A percentile compares a stretch with the other conserved stretches of the same genome.
phyloP scores from a whole-genome alignment of 2,113 vertebrate genomes.

The Otis tarda region DNA sequence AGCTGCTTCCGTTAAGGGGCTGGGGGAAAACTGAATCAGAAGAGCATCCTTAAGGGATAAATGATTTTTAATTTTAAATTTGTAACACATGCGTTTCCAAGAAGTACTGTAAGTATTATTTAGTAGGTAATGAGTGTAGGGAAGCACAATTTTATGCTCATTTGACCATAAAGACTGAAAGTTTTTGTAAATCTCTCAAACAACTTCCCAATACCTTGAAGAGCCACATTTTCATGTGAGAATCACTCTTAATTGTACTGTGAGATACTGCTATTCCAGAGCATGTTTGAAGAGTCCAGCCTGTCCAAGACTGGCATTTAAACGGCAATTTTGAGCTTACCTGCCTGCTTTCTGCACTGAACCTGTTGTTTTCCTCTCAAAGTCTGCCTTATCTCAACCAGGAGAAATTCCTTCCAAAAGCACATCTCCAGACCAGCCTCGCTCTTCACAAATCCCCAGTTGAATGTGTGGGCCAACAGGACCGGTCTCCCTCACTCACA shows the following conservation, averaged over 20 bases:
- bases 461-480: background rate
- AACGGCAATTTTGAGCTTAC: background rate
- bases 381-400: background rate
- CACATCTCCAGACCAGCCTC: background rate
- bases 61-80: conserved; percentile 24
- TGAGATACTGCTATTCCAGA: background rate
- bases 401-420: background rate
- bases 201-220: background rate
- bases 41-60: background rate
- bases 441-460: background rate
- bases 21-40: background rate
- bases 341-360: background rate
- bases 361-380: background rate
- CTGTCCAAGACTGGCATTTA: background rate
- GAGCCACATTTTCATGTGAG: background rate
- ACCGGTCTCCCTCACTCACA: background rate
- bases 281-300: background rate
- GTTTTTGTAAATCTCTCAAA: background rate
- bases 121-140: background rate
- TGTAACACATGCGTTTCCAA: background rate
- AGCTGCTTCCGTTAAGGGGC: background rate
- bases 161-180: background rate
- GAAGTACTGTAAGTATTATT: background rate
- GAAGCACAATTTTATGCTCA: conserved; percentile 22
- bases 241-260: background rate